Base-by-base conservation (phyloP, 2,888 invertebrate genomes). In the Aplocera efformata region DNA sequence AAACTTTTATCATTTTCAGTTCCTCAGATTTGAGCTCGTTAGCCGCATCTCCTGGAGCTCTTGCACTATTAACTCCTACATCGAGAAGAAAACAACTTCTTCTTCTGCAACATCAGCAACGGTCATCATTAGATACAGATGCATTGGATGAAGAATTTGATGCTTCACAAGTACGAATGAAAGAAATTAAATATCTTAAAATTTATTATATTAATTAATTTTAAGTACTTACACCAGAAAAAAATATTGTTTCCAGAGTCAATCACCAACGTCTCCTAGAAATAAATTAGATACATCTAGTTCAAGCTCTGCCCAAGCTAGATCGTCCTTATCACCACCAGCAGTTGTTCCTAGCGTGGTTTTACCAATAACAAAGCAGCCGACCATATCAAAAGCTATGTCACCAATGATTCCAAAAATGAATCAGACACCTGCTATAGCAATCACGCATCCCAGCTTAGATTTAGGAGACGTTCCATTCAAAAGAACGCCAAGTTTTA, bases 71-170 rank as follows among this genome's bases (percentile, higher is more conserved):
- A 20, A 95, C 96, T 10, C 95, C 96, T 0, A 94, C 94, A 5
- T 93, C 95, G 1, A 90, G 93, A 63, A 89, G 95, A 58, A 93
- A 94, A 79, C 94, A 94, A 64, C 85, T 94, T 22, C 81, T 96
- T 23, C 76, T 95, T 57, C 78, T 95, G 34, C 95, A 95, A 69
- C 96, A 96, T 72, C 95, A 95, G 67, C 96, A 96, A 74, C 88
- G 95, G 51, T 95, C 95, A 42, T 95, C 95, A 7, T 92, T 96
- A 79, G 96, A 96, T 66, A 95, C 95, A 1, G 96, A 96, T 67
- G 94, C 92, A 10, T 82, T 96, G 42, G 94, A 94, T 53, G 92
- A 93, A 63, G 93, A 93, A 73, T 90, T 91, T 60, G 90, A 91
- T 67, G 89, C 89, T 26, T 92, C 92, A 48, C 91, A 91, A 67